Conservation (phyloP, 2,797 vertebrate genomes). For the Pagetopsis macropterus region DNA sequence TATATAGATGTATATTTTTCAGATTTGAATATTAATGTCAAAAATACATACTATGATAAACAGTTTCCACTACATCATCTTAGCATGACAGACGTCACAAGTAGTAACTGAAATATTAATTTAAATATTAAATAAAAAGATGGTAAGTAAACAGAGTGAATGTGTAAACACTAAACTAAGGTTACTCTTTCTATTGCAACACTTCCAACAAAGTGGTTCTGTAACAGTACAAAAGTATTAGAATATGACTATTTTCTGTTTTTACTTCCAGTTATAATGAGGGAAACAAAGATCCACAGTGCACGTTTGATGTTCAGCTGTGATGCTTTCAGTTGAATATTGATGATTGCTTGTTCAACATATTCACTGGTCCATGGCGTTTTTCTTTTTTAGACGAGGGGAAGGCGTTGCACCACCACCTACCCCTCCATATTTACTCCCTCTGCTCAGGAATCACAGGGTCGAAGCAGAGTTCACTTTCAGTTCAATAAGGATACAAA, state of each 20-base stretch:
- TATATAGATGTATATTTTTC: slow-evolving; percentile 87
- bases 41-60: slow-evolving; percentile 99
- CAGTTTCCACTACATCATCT: slow-evolving; percentile 98
- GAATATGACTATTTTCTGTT: slow-evolving; percentile 86
- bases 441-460: slow-evolving; percentile 57
- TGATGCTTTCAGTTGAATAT: slow-evolving; percentile 64
- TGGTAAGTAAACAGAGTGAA: slow-evolving; percentile 89
- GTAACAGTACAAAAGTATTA: slow-evolving; percentile 95
- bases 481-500: slow-evolving; percentile 35
- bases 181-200: slow-evolving; percentile 96
- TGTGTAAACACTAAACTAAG: slow-evolving; percentile 98
- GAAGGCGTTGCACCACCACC: slow-evolving; percentile 40
- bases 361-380: slow-evolving; percentile 86
- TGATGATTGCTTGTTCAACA: slow-evolving; percentile 70
- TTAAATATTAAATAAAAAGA: slow-evolving; percentile 99
- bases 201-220: slow-evolving; percentile 97
- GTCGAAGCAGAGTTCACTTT: slow-evolving; percentile 51
- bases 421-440: slow-evolving; percentile 35
- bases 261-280: slow-evolving; percentile 92
- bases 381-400: slow-evolving; percentile 50
- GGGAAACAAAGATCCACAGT: slow-evolving; percentile 87
- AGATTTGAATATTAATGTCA: slow-evolving; percentile 98
- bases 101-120: slow-evolving; percentile 97
- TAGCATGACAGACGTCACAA: slow-evolving; percentile 95
- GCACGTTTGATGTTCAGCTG: slow-evolving; percentile 84